phyloP scores from a whole-genome alignment of 2,113 vertebrate genomes.

The Ameiurus melas region DNA sequence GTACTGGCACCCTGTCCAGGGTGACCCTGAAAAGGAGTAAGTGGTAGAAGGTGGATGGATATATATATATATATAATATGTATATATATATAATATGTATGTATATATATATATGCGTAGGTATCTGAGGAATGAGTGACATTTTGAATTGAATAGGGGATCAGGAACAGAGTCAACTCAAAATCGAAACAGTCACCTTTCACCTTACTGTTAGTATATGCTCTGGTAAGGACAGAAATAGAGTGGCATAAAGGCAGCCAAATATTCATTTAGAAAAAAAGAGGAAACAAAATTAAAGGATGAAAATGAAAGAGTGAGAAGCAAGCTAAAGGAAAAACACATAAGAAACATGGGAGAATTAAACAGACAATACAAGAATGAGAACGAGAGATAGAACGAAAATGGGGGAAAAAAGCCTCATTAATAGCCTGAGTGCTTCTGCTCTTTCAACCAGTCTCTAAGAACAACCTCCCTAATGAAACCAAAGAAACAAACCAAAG shows the following conservation, averaged over 20 bases:
- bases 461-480: constrained; percentile 10
- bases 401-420: neutral
- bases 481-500: constrained; percentile 24
- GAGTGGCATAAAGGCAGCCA: neutral
- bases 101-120: no score
- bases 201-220: neutral
- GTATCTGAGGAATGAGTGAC: neutral
- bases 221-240: neutral
- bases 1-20: no score
- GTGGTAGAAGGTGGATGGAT: no score
- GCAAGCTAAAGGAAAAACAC: neutral
- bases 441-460: constrained; percentile 8
- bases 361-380: neutral
- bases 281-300: neutral
- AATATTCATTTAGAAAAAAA: neutral
- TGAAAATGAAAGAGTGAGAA: neutral
- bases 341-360: neutral
- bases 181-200: neutral
- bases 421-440: neutral
- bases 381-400: neutral
- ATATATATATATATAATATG: no score
- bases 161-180: neutral
- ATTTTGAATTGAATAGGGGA: neutral
- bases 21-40: no score
- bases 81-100: no score